Base-by-base conservation (phyloP, 2,113 vertebrate species). In the Felis catus region DNA sequence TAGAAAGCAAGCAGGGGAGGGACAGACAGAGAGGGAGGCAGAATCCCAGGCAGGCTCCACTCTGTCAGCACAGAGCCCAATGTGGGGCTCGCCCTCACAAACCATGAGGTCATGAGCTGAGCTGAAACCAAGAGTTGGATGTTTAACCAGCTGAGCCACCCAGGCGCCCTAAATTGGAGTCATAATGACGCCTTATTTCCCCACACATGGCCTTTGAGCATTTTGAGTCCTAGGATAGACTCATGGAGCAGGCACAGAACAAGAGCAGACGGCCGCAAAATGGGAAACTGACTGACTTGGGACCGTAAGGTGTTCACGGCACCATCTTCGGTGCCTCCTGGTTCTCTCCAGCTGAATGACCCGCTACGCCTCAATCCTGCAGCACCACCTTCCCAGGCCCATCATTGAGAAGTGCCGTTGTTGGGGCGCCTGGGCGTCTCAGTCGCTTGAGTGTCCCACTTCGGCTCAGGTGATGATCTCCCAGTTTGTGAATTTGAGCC, bases 181-280 rank as follows among this genome's bases (percentile, higher is more conserved):
- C 83, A 10, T 55, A 80, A 79, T 29, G 14, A 92, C 29, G 11
- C 6, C 18, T 82, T 82, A 41, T 71, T 87, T 73, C 63, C 16
- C 48, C 48, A 80, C 33, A 94, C 88, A 79, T 63, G 45, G n/a
- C 31, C 74, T 71, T 70, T 82, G 39, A 87, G 27, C 15, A 31
- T 92, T 85, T 53, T 89, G 55, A 92, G 55, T 92, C 15, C 55
- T 81, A 76, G 58, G 92, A 92, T 25, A 92, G n/a, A 89, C 7
- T 89, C 51, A 65, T 68, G 55, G 27, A 89, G 36, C 18, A 83
- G 76, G 15, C 53, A 63, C 36, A 66, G 4, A 78, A 87, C 78
- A 92, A 55, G 21, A 61, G 58, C 23, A 92, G 48, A 61, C 33
- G 31, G 48, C 71, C 68, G 33, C 86, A 95, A 85, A 85, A 53